Percentiles rank a stretch among this genome's conserved stretches.
Conservation (phyloP, 2,113 vertebrate genomes). For the Dicrurus megarhynchus region DNA sequence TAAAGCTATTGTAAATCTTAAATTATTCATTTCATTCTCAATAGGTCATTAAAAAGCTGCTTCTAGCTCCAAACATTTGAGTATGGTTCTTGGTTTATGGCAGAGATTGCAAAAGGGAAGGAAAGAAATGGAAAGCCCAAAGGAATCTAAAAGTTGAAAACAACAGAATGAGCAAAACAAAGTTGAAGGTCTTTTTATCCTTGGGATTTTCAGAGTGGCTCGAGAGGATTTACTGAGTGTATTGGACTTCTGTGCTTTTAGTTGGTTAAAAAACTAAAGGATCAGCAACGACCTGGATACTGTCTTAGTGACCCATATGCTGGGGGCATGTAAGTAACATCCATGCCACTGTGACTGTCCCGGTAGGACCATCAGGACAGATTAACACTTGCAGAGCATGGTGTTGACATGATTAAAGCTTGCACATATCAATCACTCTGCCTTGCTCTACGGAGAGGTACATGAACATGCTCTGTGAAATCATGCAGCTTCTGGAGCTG, state of each 20-base stretch:
- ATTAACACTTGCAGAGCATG: neutral
- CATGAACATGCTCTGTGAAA: neutral
- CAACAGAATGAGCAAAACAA: neutral
- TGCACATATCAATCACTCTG: neutral
- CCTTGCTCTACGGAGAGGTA: neutral
- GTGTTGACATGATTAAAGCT: neutral
- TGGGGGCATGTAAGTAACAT: neutral
- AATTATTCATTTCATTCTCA: constrained; percentile 50
- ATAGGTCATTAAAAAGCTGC: constrained; percentile 7
- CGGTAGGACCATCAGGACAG: neutral
- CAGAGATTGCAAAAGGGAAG: neutral
- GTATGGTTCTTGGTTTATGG: neutral
- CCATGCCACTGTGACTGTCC: neutral
- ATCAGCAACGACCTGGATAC: neutral
- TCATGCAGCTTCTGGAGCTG: neutral
- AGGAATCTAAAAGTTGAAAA: constrained; percentile 1
- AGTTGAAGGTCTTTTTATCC: constrained; percentile 1
- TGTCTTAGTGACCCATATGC: neutral
- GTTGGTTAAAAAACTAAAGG: neutral
- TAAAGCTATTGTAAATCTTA: constrained; percentile 45
- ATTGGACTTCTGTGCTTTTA: neutral
- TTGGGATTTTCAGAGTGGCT: neutral
- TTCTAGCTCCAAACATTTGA: neutral
- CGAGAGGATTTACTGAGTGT: neutral
- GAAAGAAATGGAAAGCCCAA: neutral